phyloP scores from a whole-genome alignment of 2,113 vertebrate genomes.

The Dascyllus trimaculatus region DNA sequence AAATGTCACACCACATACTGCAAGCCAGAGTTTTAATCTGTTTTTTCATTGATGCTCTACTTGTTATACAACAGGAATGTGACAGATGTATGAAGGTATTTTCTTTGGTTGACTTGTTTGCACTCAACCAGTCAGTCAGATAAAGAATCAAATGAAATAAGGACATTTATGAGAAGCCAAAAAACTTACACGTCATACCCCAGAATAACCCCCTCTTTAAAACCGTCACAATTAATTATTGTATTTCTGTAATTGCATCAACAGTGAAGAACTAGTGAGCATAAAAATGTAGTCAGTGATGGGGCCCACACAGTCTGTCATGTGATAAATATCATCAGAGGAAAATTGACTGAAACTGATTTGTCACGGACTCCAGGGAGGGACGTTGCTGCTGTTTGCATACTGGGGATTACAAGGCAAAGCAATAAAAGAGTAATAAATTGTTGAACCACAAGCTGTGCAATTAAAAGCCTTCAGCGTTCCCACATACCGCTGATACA shows the following conservation, averaged over 20 bases:
- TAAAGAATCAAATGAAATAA: constrained; percentile 10
- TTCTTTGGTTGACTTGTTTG: neutral
- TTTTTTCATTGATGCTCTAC: neutral
- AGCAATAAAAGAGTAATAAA: neutral
- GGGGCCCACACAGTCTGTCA: constrained; percentile 42
- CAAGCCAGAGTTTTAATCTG: neutral
- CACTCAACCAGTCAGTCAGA: neutral
- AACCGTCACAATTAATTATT: neutral
- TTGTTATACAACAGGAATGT: constrained; percentile 6
- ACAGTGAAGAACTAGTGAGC: constrained; percentile 1
- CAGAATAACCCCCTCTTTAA: neutral
- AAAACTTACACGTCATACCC: neutral
- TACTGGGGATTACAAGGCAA: neutral
- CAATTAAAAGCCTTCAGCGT: neutral
- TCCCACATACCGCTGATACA: neutral
- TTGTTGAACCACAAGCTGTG: neutral
- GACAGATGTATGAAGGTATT: neutral
- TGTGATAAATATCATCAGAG: constrained; percentile 54
- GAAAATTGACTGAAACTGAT: constrained; percentile 31
- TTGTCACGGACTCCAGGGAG: constrained; percentile 6
- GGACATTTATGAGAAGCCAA: constrained; percentile 10
- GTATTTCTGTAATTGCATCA: constrained; percentile 19
- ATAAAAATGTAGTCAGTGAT: constrained; percentile 29
- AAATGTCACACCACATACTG: neutral
- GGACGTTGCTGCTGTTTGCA: constrained; percentile 1